A percentile compares a stretch with the other conserved stretches of the same genome.
Conservation (phyloP, 2,113 vertebrate genomes). For the Morone chrysops region DNA sequence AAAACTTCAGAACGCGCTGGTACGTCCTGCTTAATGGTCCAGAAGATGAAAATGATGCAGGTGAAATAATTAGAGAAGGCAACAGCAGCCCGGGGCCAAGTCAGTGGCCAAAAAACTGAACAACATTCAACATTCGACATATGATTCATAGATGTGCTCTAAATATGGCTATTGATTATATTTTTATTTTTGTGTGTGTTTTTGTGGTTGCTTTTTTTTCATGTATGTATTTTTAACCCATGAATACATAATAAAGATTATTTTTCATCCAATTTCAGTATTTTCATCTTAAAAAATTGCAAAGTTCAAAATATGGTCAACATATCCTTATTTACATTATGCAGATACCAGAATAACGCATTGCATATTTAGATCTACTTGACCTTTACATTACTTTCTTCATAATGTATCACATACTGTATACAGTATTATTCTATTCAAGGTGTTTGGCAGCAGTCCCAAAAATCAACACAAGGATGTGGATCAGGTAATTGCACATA, state of each 20-base stretch:
- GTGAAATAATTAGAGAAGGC: neutral
- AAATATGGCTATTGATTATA: neutral
- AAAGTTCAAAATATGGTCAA: slow-evolving; percentile 13
- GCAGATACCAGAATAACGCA: neutral
- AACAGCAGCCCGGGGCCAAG: slow-evolving; percentile 23
- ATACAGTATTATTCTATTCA: slow-evolving; percentile 26
- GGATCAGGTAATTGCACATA: slow-evolving; percentile 40
- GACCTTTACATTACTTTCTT: slow-evolving; percentile 25
- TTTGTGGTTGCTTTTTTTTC: neutral
- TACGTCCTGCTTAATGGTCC: slow-evolving; percentile 72
- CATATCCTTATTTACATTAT: slow-evolving; percentile 28
- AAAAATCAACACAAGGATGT: slow-evolving; percentile 57
- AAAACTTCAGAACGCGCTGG: slow-evolving; percentile 36
- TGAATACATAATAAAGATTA: neutral
- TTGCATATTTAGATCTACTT: slow-evolving; percentile 11
- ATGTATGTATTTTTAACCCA: neutral
- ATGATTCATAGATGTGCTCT: neutral
- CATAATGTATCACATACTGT: slow-evolving; percentile 20
- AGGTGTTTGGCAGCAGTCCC: slow-evolving; percentile 45
- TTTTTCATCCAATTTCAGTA: slow-evolving; percentile 14
- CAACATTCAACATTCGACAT: neutral
- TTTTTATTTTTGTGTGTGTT: neutral
- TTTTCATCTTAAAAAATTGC: neutral
- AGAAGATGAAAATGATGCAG: slow-evolving; percentile 71
- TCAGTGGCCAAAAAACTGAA: slow-evolving; percentile 49